Conservation (phyloP, 2,113 vertebrate genomes). For the Condylura cristata region DNA sequence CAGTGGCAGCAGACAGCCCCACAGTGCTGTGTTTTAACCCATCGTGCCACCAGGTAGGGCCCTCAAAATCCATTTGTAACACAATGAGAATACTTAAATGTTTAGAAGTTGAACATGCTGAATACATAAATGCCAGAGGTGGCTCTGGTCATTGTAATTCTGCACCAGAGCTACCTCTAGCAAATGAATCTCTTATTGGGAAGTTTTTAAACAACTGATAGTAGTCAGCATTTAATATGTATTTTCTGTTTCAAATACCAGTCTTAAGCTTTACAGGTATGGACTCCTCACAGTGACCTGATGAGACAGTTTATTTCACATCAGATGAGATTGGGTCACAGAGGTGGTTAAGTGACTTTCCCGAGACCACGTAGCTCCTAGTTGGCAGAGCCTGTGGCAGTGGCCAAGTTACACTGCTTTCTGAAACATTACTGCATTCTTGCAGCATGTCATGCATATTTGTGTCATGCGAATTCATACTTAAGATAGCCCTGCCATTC, state of each 20-base stretch:
- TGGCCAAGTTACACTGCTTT: slow-evolving; percentile 21
- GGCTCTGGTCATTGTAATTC: slow-evolving; percentile 5
- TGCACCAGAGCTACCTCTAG: not conserved
- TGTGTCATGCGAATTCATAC: not conserved
- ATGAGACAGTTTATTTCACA: not conserved
- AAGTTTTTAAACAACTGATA: not conserved
- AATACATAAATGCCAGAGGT: not conserved
- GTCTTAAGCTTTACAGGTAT: not conserved
- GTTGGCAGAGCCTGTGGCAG: slow-evolving; percentile 21
- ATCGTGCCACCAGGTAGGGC: too few relatives aligned
- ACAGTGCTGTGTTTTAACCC: too few relatives aligned
- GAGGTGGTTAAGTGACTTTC: not conserved
- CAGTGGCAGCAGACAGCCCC: too few relatives aligned
- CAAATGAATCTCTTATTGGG: not conserved
- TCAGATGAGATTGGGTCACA: not conserved
- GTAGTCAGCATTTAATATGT: not conserved
- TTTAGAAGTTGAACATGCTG: slow-evolving; percentile 17
- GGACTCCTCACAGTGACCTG: not conserved
- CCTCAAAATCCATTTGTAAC: slow-evolving; percentile 16
- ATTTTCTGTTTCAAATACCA: slow-evolving; percentile 6
- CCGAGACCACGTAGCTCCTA: not conserved
- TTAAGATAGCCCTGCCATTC: not conserved
- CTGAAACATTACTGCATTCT: not conserved
- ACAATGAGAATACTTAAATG: not conserved
- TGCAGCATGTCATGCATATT: not conserved